Evolutionary conservation across 2,113 vertebrate genomes (phyloP).

Genomic region (Hippopotamus amphibius): DNA sequence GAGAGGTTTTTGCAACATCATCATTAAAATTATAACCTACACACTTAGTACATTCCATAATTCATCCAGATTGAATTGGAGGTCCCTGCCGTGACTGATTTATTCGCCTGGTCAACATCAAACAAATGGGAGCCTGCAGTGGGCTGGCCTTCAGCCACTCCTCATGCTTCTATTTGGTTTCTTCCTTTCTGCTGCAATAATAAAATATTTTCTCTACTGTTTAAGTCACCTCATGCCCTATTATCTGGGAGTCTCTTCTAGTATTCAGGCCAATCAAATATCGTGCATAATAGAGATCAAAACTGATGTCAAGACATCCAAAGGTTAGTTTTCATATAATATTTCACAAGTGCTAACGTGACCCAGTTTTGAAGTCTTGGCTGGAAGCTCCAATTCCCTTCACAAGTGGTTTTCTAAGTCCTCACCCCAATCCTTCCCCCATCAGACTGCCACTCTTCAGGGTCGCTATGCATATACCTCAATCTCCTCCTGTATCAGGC

Average conservation of each 20-base stretch:
- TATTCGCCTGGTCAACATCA: background rate
- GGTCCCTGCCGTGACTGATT: background rate
- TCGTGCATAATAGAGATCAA: background rate
- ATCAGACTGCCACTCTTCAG: background rate
- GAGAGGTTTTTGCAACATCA: background rate
- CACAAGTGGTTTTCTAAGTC: background rate
- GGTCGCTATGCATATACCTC: background rate
- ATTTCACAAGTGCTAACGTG: background rate
- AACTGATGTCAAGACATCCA: background rate
- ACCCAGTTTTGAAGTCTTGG: background rate
- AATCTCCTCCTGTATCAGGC: rapidly evolving
- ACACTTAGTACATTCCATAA: background rate
- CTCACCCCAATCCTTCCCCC: background rate
- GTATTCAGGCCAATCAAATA: background rate
- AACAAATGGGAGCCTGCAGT: background rate
- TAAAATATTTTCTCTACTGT: background rate
- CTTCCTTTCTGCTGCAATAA: background rate
- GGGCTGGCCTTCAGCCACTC: background rate
- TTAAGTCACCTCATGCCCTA: background rate
- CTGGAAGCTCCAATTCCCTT: background rate
- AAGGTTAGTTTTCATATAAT: background rate
- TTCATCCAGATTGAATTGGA: background rate
- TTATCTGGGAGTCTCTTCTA: background rate
- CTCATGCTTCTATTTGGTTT: background rate
- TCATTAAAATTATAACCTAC: background rate